Evolutionary conservation across 2,888 invertebrate genomes (phyloP).

Genomic region (Rhimphoctona megacephalus): DNA sequence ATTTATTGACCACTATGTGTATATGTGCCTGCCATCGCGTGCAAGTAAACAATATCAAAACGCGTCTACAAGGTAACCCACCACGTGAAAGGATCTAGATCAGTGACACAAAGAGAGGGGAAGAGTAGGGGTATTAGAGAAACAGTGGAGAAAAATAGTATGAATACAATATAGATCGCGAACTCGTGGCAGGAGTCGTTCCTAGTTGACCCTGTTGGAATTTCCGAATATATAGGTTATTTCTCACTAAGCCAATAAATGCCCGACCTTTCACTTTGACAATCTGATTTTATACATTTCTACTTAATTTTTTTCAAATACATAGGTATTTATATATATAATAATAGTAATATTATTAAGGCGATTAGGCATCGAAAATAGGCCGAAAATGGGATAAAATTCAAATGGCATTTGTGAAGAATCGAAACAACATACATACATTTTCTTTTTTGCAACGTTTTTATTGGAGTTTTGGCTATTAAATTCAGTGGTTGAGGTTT

Average conservation of each 20-base stretch:
- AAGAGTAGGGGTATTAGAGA: not conserved
- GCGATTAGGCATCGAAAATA: too few species aligned
- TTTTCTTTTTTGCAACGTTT: too few species aligned
- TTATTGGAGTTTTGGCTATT: too few species aligned
- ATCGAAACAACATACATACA: too few species aligned
- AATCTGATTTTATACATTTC: not conserved
- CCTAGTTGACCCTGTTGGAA: constrained; percentile 34
- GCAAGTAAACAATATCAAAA: constrained; percentile 64
- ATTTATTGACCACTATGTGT: constrained; percentile 52
- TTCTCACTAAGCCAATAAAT: not conserved
- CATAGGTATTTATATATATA: not conserved
- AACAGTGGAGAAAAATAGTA: constrained; percentile 25
- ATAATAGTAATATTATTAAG: too few species aligned
- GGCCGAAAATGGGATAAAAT: too few species aligned
- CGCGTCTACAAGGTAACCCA: constrained; percentile 49
- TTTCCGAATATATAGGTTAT: constrained; percentile 10
- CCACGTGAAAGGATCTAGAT: constrained; percentile 39
- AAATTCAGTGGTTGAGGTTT: too few species aligned
- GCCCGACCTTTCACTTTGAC: not conserved
- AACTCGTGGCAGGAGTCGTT: constrained; percentile 56
- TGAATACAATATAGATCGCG: constrained; percentile 31
- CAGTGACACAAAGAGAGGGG: constrained; percentile 13
- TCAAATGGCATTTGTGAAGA: too few species aligned
- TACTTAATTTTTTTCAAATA: not conserved
- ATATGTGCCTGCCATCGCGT: constrained; percentile 61